phyloP scores from a whole-genome alignment of 2,113 vertebrate species.

The Athene noctua region DNA sequence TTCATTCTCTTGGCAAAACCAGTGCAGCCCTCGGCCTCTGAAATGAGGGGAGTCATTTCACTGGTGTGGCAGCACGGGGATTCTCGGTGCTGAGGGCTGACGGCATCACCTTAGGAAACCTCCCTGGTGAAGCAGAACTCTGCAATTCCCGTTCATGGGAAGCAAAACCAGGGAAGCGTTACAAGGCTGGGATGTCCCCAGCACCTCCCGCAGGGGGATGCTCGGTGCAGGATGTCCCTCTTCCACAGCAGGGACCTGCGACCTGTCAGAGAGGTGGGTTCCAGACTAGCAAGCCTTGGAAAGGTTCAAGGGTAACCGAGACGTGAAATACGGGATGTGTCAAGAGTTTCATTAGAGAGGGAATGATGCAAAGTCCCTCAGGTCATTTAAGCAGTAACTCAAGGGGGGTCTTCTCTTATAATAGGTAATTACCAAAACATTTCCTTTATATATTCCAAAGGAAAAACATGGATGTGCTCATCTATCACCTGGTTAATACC shows the following conservation, averaged over 20 bases:
- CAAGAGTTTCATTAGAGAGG: conserved; percentile 11
- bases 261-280: fast-evolving
- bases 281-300: neutral
- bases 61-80: fast-evolving
- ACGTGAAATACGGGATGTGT: neutral
- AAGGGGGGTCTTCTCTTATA: neutral
- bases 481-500: neutral
- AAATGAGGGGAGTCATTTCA: fast-evolving
- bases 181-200: fast-evolving
- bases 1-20: neutral
- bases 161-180: fast-evolving
- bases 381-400: neutral
- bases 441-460: neutral
- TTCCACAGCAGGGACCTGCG: neutral
- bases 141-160: neutral
- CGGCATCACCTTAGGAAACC: fast-evolving
- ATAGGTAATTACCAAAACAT: neutral
- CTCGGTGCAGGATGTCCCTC: fast-evolving
- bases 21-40: fast-evolving
- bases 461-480: neutral
- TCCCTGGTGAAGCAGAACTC: neutral
- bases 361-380: neutral
- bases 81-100: neutral
- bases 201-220: neutral
- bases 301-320: neutral